Conservation (phyloP, 2,113 vertebrate genomes). For the Daubentonia madagascariensis region DNA sequence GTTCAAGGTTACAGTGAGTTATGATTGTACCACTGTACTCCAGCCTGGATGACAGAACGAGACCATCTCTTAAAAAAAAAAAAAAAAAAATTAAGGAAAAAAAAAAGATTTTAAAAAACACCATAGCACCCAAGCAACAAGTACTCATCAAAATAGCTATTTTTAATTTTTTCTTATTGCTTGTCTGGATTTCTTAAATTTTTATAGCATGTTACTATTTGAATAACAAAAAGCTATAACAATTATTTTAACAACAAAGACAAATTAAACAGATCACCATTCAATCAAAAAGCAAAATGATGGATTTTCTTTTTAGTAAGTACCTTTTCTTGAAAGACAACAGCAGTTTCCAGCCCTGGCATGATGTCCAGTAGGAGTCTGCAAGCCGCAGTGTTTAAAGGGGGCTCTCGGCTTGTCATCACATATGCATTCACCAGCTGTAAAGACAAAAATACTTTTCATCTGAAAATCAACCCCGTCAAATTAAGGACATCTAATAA, state of each 20-base stretch:
- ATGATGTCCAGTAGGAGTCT: slow-evolving; percentile 97
- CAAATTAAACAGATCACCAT: slow-evolving; percentile 23
- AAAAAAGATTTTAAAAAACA: not conserved
- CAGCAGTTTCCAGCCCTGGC: slow-evolving; percentile 97
- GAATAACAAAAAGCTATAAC: not conserved
- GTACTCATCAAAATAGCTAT: not conserved
- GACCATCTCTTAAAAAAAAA: not conserved
- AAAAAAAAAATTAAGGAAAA: not conserved
- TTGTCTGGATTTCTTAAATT: not conserved
- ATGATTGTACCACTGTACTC: not conserved
- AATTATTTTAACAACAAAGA: slow-evolving; percentile 15
- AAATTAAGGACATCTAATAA: slow-evolving; percentile 54
- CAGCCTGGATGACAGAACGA: not conserved
- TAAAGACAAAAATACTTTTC: slow-evolving; percentile 45
- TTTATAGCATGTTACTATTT: not conserved
- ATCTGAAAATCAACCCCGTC: slow-evolving; percentile 60
- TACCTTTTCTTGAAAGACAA: slow-evolving; percentile 99
- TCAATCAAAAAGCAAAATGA: slow-evolving; percentile 17
- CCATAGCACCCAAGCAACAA: not conserved
- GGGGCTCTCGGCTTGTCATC: slow-evolving; percentile 97
- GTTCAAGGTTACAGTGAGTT: not conserved
- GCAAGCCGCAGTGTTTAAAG: slow-evolving; percentile 95
- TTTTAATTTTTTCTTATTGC: not conserved
- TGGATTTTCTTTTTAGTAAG: slow-evolving; percentile 6
- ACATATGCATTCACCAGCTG: slow-evolving; percentile 98